Evolutionary conservation across 92 coral and sea anemone species (phyloP), one percentile per base, ranked within the genome.

Genomic region (Actinostola sp.): DNA sequence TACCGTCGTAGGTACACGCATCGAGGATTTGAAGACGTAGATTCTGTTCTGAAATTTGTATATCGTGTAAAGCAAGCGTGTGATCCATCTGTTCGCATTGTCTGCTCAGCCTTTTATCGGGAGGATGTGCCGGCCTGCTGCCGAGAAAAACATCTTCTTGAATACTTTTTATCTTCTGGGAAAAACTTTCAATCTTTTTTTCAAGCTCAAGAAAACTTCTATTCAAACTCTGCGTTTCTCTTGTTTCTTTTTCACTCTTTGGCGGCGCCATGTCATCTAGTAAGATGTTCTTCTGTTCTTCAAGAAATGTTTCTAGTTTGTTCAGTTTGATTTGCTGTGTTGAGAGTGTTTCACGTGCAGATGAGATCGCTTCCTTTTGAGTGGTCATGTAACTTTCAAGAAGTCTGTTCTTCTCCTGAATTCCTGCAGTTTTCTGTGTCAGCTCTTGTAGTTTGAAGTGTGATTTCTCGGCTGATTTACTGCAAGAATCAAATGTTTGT

Each of bases 1-100:
- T 50, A 3, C 98, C 98, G 54, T 93, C 97, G 55, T 84, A 77
- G 26, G 88, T 84, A 2, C 89, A 77, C 17, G 84, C 67, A 66
- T 88, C 84, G 28, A 90, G 58, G 60, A 91, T 82, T 31, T 77
- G 83, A 21, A 93, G 77, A 44, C 87, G 92, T 8, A 81, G 83
- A 26, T 88, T 91, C 21, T 88, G 92, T 4, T 93, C 94, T 16
- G 97, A 93, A 36, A 93, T 63, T 24, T 86, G 92, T 48, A 88
- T 82, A 30, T 91, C 95, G 39, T 83, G 96, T 39, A 85, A 61
- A 17, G 92, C 46, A 6, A 86, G 39, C 26, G 88, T 81, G 36
- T 89, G 89, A 17, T 92, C 97, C 32, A 92, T 29, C 1, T 78
- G 75, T 20, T 58, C 79, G 3, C 76, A 52, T 10, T 87, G 81